Evolutionary conservation across 1,140 invertebrate species (phyloP).

Genomic region (Trachymyrmex septentrionalis): DNA sequence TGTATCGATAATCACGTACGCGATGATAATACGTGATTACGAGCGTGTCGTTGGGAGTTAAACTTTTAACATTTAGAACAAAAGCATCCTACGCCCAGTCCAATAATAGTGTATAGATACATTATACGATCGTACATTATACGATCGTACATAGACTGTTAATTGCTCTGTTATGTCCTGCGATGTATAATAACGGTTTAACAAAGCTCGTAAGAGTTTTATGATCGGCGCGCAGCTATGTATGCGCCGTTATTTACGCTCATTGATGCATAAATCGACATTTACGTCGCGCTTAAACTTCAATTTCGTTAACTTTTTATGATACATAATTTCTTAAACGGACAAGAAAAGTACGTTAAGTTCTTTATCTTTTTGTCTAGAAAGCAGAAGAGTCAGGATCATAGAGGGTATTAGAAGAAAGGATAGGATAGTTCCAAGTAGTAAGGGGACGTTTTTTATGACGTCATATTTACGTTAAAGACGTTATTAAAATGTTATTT

Average conservation of each 20-base stretch:
- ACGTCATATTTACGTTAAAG: too few relatives aligned
- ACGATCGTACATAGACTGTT: conserved; percentile 41
- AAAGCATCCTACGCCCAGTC: conserved; percentile 15
- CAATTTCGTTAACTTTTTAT: neutral
- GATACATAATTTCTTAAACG: neutral
- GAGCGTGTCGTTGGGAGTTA: conserved; percentile 7
- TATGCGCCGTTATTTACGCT: neutral
- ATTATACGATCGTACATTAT: neutral
- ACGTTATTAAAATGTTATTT: too few relatives aligned
- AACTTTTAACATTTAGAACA: conserved; percentile 59
- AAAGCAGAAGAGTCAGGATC: neutral
- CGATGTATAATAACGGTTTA: neutral
- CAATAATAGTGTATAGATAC: conserved; percentile 10
- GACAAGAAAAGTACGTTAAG: neutral
- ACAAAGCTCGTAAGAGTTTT: conserved; percentile 5
- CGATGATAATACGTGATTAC: neutral
- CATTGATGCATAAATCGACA: conserved; percentile 11
- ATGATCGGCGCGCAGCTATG: neutral
- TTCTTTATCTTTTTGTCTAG: neutral
- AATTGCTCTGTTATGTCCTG: conserved; percentile 14
- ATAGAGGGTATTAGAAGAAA: neutral
- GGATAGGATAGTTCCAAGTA: neutral
- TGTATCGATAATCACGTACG: neutral
- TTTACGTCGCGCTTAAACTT: neutral
- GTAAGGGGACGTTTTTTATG: too few relatives aligned